Evolutionary conservation across 2,797 vertebrate species (phyloP), one percentile per base, ranked within the genome.

Genomic region (Clarias fuscus): DNA sequence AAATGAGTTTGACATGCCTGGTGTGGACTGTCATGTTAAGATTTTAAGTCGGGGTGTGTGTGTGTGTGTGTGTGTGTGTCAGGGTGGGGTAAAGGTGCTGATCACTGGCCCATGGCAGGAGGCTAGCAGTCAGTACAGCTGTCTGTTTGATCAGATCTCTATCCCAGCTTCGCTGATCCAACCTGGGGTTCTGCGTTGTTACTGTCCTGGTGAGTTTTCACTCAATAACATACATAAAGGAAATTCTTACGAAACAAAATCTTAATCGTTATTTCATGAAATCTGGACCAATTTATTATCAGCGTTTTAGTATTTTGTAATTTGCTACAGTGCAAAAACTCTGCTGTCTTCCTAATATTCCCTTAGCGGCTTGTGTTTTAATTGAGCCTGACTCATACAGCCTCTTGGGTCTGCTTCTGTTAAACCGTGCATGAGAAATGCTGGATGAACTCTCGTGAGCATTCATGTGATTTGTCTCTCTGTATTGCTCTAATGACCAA

Each of bases 81-180:
- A 99, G 98, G 98, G 98, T 89, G 98, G 98, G 84, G 98, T 99
- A 86, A 99, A 99, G 94, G 98, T 99, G 90, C 96, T 99, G 90
- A 99, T 99, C 94, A 99, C 98, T 7, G 98, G 98, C 33, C 97
- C 98, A 0, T 99, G 98, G 98, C 98, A 99, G 87, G 98, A 99
- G 93, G 97, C 96, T 93, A 97, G 96, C 94, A 97, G 96, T 92
- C 97, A 96, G 95, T 99, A 99, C 96, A 99, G 97, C 95, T 99
- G 98, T 93, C 94, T 99, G 93, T 99, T 99, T 91, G 98, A 99
- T 94, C 98, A 99, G 96, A 97, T 99, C 94, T 98, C 98, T 78
- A 98, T 99, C 92, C 98, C 98, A 75, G 98, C 98, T 5, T 99
- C 98, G 81, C 95, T 99, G 91, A 99, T 99, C 91, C 98, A 99